phyloP scores from a whole-genome alignment of 1,140 invertebrate species.

The Whitmania pigra region DNA sequence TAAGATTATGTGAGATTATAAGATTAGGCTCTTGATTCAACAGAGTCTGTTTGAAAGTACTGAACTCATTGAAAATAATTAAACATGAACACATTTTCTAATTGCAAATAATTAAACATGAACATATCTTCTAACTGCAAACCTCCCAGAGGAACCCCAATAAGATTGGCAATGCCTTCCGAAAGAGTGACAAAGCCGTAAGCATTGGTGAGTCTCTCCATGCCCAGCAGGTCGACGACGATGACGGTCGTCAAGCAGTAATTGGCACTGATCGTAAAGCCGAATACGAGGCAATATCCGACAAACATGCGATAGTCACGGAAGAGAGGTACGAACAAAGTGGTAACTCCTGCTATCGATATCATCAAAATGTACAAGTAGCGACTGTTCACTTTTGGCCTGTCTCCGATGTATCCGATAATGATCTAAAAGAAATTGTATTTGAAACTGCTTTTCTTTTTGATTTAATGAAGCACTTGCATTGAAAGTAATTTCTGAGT shows the following conservation, averaged over 20 bases:
- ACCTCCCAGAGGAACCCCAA: constrained; percentile 32
- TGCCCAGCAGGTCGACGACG: constrained; percentile 30
- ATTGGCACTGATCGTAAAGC: constrained; percentile 30
- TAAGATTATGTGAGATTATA: no score
- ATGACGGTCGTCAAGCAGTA: constrained; percentile 29
- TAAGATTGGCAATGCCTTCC: constrained; percentile 31
- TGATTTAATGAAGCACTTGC: no score
- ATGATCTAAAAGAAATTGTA: neutral
- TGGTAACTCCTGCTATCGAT: constrained; percentile 2
- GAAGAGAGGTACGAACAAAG: constrained; percentile 10
- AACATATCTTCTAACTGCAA: no score
- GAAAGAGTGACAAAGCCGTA: constrained; percentile 31
- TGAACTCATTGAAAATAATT: no score
- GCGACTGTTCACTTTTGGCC: constrained; percentile 9
- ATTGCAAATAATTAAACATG: no score
- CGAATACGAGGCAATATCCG: constrained; percentile 25
- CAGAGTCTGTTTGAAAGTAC: no score
- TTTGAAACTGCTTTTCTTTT: no score
- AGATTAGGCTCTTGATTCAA: no score
- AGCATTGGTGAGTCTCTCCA: constrained; percentile 28
- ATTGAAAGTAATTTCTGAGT: no score
- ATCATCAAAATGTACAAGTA: constrained; percentile 16
- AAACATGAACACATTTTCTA: no score
- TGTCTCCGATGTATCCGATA: constrained; percentile 18
- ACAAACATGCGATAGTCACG: neutral